A percentile compares a stretch with the other conserved stretches of the same genome.
phyloP scores from a whole-genome alignment of 2,888 invertebrate species.

The Heliconius hortense region DNA sequence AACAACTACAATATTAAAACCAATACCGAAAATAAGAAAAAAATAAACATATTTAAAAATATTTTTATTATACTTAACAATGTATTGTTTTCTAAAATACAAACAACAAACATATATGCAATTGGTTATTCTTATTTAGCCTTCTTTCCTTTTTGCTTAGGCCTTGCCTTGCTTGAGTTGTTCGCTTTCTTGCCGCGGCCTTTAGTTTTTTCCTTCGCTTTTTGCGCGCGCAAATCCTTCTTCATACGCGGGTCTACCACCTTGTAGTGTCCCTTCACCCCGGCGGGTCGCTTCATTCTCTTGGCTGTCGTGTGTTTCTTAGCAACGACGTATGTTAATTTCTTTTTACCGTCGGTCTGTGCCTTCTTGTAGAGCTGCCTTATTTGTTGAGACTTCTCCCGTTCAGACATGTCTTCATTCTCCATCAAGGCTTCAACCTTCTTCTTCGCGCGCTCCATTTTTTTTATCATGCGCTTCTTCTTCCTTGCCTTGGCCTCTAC shows the following conservation, averaged over 20 bases:
- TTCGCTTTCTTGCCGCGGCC: constrained; percentile 69
- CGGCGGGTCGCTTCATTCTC: constrained; percentile 89
- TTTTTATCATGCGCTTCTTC: constrained; percentile 93
- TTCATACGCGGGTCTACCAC: constrained; percentile 98
- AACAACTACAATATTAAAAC: not conserved
- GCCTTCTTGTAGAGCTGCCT: constrained; percentile 96
- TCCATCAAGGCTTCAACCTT: constrained; percentile 97
- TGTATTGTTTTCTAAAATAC: constrained; percentile 3
- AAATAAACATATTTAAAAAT: not conserved
- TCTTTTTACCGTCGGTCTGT: constrained; percentile 90
- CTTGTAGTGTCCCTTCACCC: constrained; percentile 95
- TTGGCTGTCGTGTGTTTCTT: constrained; percentile 92
- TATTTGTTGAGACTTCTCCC: constrained; percentile 96
- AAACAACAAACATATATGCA: constrained; percentile 25
- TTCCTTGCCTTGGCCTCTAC: constrained; percentile 99
- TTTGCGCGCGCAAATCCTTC: constrained; percentile 91
- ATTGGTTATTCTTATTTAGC: constrained; percentile 55
- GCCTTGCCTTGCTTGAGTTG: constrained; percentile 49
- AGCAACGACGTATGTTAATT: constrained; percentile 96
- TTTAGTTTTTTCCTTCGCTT: constrained; percentile 83
- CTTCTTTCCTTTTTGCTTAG: constrained; percentile 63
- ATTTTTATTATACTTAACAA: constrained; percentile 25
- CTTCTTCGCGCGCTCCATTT: constrained; percentile 96
- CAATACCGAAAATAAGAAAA: not conserved
- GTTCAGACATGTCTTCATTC: constrained; percentile 92